Evolutionary conservation across 2,797 vertebrate species (phyloP).

Genomic region (Danio choprae): DNA sequence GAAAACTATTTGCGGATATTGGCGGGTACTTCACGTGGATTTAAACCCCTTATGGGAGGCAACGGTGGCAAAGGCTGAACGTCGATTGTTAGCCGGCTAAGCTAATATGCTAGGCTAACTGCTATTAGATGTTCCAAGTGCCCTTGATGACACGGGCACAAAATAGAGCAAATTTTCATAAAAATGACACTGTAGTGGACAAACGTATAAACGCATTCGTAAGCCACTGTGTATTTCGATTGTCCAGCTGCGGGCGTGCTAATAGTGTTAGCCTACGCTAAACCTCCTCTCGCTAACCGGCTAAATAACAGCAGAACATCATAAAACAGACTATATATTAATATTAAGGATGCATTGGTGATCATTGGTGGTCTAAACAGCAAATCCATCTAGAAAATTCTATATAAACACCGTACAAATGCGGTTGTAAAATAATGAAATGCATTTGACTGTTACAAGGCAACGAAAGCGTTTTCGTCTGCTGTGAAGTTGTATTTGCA

Average conservation of each 20-base stretch:
- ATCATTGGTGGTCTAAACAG: background rate
- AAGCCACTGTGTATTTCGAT: background rate
- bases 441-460: background rate
- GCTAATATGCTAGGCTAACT: conserved; percentile 39
- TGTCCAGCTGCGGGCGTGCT: background rate
- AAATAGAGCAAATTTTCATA: background rate
- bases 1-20: background rate
- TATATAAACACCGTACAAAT: background rate
- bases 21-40: background rate
- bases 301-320: conserved; percentile 20
- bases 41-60: conserved; percentile 25
- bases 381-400: background rate
- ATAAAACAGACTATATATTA: background rate
- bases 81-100: conserved; percentile 38
- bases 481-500: background rate
- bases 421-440: background rate
- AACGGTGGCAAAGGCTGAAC: conserved; percentile 2
- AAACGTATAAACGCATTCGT: background rate
- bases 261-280: conserved; percentile 35
- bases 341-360: background rate
- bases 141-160: background rate
- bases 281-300: conserved; percentile 25
- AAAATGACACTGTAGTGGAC: background rate
- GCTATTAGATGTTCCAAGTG: background rate
- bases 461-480: background rate